Evolutionary conservation across 1,140 invertebrate species (phyloP), one percentile per base, ranked within the genome.

Genomic region (Sarcophaga bullata): DNA sequence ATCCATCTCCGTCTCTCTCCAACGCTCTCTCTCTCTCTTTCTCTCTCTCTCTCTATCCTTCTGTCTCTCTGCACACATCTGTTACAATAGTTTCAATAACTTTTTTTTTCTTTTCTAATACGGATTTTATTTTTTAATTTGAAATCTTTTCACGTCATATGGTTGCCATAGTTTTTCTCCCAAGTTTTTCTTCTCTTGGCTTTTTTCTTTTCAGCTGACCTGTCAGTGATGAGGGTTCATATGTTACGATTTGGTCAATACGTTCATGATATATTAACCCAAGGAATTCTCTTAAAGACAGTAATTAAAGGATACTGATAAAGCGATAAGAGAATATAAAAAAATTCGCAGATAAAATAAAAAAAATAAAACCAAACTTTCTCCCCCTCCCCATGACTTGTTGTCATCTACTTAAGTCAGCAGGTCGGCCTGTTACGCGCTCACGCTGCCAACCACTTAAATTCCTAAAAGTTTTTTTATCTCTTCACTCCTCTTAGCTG

Each of bases 81-180:
- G 75, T 78, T 78, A 50, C 75, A 78, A 78, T 52, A 78, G 75
- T 78, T 78, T 78, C 48, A 50, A 50, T 50, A 78, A 78, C n/a
- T 78, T 52, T 50, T 78, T 52, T 17, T 49, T 8, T 76, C n/a
- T 52, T 78, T 52, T 78, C 9, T 9, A 37, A 37, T 37, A 37
- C 1, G 25, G 25, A 37, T 37, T 78, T 50, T 50, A 50, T 78
- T 50, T 78, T 76, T 80, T 80, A 68, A 62, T 68, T 80, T 68
- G 17, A 46, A 80, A 10, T 80, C 58, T 80, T 80, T 80, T 47
- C 54, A 80, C 37, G 52, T 80, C 58, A 62, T 80, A 54, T 62
- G 62, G 17, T 25, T 37, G 25, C 25, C 25, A 37, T 37, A 37
- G 25, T 37, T 37, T 37, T 37, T 37, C 25, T 37, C 25, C 4